Conservation (phyloP, 2,113 vertebrate genomes). For the Hoplias malabaricus region DNA sequence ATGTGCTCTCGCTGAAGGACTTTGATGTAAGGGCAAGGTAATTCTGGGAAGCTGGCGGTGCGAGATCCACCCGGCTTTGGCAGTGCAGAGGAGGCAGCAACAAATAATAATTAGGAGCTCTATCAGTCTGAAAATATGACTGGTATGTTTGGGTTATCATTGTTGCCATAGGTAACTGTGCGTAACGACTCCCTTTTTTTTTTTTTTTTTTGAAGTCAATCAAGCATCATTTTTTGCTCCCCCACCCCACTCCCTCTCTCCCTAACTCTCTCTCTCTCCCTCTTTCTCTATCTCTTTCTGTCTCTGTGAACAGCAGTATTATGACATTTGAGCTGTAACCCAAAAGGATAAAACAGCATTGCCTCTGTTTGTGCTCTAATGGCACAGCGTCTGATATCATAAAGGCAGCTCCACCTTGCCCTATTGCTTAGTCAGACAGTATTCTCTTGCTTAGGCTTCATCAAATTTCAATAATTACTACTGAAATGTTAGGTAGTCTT, state of each 20-base stretch:
- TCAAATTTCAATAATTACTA: slow-evolving; percentile 16
- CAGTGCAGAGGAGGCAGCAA: slow-evolving; percentile 38
- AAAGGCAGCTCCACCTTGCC: slow-evolving; percentile 26
- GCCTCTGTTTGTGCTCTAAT: slow-evolving; percentile 33
- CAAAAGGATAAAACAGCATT: slow-evolving; percentile 25
- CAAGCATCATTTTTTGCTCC: slow-evolving; percentile 5
- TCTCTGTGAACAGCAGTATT: slow-evolving; percentile 24
- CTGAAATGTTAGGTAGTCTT: not conserved
- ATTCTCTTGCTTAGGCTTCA: not conserved
- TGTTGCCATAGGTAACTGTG: slow-evolving; percentile 43
- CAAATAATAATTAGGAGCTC: slow-evolving; percentile 52
- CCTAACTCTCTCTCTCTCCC: not conserved
- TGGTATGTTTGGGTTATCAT: slow-evolving; percentile 49
- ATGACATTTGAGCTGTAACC: slow-evolving; percentile 31
- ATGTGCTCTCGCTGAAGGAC: slow-evolving; percentile 43
- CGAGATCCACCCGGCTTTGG: slow-evolving; percentile 29
- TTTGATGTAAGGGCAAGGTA: slow-evolving; percentile 51
- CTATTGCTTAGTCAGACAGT: slow-evolving; percentile 28
- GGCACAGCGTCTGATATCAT: slow-evolving; percentile 30
- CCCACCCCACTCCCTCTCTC: not conserved
- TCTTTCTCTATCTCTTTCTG: not conserved
- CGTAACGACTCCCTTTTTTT: slow-evolving; percentile 20
- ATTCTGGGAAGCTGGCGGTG: slow-evolving; percentile 21
- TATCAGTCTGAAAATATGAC: slow-evolving; percentile 48
- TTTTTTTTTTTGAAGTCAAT: slow-evolving; percentile 24